Evolutionary conservation across 2,113 vertebrate species (phyloP).

Genomic region (Cyphomyrus plagiostoma): DNA sequence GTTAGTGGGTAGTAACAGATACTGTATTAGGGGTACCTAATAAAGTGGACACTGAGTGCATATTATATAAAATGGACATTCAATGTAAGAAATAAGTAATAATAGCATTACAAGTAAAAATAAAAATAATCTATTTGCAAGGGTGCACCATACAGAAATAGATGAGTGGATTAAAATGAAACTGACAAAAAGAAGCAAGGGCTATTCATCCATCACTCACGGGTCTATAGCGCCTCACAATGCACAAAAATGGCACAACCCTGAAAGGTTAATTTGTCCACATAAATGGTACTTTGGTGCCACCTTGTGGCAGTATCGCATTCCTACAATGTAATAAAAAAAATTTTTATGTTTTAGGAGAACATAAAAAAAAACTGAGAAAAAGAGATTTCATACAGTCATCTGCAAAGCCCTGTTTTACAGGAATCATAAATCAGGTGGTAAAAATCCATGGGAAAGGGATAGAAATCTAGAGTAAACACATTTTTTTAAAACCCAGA

Average conservation of each 20-base stretch:
- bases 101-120: neutral
- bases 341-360: neutral
- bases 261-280: neutral
- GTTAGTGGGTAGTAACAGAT: neutral
- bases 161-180: neutral
- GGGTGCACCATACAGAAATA: neutral
- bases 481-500: no score
- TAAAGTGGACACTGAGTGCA: neutral
- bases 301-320: conserved; percentile 11
- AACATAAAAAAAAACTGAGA: neutral
- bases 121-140: neutral
- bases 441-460: neutral
- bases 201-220: neutral
- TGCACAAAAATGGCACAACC: neutral
- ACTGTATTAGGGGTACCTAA: neutral
- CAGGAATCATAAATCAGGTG: neutral
- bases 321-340: conserved; percentile 10
- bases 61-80: neutral
- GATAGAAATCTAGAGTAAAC: neutral
- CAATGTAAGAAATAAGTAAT: neutral
- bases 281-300: neutral
- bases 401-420: neutral
- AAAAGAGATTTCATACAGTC: neutral
- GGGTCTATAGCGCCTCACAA: neutral
- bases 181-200: neutral